phyloP scores from a whole-genome alignment of 2,113 vertebrate genomes.

The Ammodytes marinus region DNA sequence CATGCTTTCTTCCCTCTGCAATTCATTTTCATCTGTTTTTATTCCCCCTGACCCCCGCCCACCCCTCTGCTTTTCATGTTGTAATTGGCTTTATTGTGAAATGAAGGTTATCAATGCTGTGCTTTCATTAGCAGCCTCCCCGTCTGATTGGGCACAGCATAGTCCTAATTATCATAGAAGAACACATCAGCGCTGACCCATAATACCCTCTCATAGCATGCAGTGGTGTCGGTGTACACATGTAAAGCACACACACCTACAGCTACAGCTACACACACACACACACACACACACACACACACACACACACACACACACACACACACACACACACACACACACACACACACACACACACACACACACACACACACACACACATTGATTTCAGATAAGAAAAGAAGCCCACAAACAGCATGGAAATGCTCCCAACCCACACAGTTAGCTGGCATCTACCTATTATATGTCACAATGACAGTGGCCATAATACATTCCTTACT shows the following conservation, averaged over 20 bases:
- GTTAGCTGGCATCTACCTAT: slow-evolving; percentile 52
- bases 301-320: slow-evolving; percentile 8
- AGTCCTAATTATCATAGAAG: slow-evolving; percentile 80
- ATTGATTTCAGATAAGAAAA: slow-evolving; percentile 68
- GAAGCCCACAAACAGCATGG: slow-evolving; percentile 54
- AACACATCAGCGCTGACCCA: slow-evolving; percentile 54
- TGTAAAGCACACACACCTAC: neutral
- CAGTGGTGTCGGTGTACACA: slow-evolving; percentile 26
- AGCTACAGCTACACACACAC: slow-evolving; percentile 10
- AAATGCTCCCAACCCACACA: slow-evolving; percentile 57
- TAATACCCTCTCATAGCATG: slow-evolving; percentile 37
- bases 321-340: slow-evolving; percentile 8
- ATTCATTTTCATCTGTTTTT: slow-evolving; percentile 15
- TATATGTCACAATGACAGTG: slow-evolving; percentile 56
- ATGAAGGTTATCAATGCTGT: slow-evolving; percentile 77
- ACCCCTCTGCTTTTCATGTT: slow-evolving; percentile 37
- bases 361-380: slow-evolving; percentile 10
- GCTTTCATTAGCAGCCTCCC: slow-evolving; percentile 57
- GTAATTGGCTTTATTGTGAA: slow-evolving; percentile 77
- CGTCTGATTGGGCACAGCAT: slow-evolving; percentile 49
- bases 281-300: slow-evolving; percentile 12
- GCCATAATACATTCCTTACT: slow-evolving; percentile 71
- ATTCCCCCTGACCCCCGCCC: neutral
- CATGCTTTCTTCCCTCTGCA: slow-evolving; percentile 23
- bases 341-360: slow-evolving; percentile 14